Conservation (phyloP, 2,888 invertebrate species). For the Endomychus coccineus region DNA sequence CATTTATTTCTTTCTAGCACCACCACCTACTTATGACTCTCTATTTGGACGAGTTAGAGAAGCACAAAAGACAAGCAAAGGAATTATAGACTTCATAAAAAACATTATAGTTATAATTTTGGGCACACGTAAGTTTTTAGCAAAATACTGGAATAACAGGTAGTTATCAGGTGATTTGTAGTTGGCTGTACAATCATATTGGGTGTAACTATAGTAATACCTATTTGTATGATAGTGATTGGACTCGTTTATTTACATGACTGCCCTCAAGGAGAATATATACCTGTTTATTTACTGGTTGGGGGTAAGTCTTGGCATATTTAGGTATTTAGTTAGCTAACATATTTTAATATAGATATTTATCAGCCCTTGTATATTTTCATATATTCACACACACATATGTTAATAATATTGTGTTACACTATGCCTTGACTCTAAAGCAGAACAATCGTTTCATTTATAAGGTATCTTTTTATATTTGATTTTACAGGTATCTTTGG, state of each 20-base stretch:
- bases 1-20: constrained; percentile 42
- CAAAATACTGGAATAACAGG: neutral
- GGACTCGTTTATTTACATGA: constrained; percentile 57
- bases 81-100: constrained; percentile 54
- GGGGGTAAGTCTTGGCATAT: constrained; percentile 43
- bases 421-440: no score
- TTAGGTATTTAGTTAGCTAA: no score
- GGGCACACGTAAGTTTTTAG: constrained; percentile 53
- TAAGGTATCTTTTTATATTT: no score
- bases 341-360: constrained; percentile 4
- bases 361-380: no score
- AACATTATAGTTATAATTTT: constrained; percentile 53
- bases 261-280: constrained; percentile 59
- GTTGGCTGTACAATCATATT: constrained; percentile 60
- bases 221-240: constrained; percentile 61
- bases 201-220: constrained; percentile 56
- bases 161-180: constrained; percentile 35
- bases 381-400: no score
- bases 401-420: no score
- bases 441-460: no score
- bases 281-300: constrained; percentile 61
- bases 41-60: constrained; percentile 57
- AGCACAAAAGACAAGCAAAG: constrained; percentile 53
- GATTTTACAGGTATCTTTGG: constrained; percentile 51
- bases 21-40: constrained; percentile 62